These are phyloP conservation scores for Gisinianus flammeolus DNA, from an alignment of 2,888 invertebrate species.

Conservation along the genomic window DNA sequence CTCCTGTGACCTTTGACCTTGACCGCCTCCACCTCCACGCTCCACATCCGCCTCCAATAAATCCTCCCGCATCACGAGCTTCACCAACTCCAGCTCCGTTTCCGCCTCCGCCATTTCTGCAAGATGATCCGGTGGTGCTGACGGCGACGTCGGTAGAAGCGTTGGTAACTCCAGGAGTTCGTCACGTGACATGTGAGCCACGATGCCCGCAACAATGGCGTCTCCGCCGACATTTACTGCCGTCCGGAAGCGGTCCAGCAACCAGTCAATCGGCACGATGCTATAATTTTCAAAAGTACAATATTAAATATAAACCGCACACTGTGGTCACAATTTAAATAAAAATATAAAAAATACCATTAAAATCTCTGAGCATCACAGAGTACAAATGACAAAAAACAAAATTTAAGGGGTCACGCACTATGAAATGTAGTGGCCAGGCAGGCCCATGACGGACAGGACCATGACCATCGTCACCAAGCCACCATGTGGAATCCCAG, in stretches of 20 bases:
- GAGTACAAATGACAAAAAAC: background rate
- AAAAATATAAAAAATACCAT: background rate
- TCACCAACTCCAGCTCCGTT: no score
- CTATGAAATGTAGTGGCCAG: slow-evolving; percentile 61
- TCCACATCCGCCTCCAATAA: no score
- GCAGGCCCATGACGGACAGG: slow-evolving; percentile 61
- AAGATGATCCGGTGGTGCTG: no score
- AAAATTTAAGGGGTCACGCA: slow-evolving; percentile 59
- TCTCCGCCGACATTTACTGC: slow-evolving; percentile 67
- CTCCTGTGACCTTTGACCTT: no score
- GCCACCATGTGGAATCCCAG: slow-evolving; percentile 65
- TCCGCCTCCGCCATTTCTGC: no score
- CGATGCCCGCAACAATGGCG: slow-evolving; percentile 66
- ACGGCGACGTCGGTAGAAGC: background rate
- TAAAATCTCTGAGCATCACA: background rate
- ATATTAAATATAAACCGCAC: background rate
- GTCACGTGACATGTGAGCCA: slow-evolving; percentile 61
- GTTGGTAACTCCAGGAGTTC: slow-evolving; percentile 51
- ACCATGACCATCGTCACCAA: slow-evolving; percentile 65
- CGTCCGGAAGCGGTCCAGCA: slow-evolving; percentile 61
- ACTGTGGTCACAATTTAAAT: background rate
- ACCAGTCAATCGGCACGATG: background rate
- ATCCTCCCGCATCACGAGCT: no score
- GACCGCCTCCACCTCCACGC: no score
- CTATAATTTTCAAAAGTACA: background rate